phyloP scores from a whole-genome alignment of 2,113 vertebrate genomes.

The Hiodon alosoides region DNA sequence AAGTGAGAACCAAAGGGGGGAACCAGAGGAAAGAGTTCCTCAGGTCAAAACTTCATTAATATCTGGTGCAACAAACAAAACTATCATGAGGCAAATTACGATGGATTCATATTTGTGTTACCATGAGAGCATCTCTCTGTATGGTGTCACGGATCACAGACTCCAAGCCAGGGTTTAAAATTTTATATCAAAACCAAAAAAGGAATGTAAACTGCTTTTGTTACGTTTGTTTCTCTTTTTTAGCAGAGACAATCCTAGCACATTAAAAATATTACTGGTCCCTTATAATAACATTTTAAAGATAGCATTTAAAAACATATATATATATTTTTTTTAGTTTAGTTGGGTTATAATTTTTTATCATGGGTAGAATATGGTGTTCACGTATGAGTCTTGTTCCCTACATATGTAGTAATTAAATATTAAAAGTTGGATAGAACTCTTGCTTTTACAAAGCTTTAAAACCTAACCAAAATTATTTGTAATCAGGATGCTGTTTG shows the following conservation, averaged over 20 bases:
- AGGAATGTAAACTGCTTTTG: no score
- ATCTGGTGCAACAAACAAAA: not conserved
- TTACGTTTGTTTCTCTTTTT: no score
- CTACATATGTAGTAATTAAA: not conserved
- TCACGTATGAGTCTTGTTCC: not conserved
- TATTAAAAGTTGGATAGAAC: no score
- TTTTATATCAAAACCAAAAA: no score
- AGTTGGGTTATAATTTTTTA: constrained; percentile 18
- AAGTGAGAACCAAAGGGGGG: not conserved
- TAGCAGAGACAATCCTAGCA: no score
- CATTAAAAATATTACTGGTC: no score
- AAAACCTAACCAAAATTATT: not conserved
- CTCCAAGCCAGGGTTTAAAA: no score
- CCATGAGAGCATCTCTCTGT: not conserved
- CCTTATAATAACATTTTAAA: not conserved
- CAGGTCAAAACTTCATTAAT: constrained; percentile 12
- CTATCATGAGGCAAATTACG: not conserved
- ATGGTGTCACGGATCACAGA: not conserved
- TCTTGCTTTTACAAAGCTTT: not conserved
- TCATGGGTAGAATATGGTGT: constrained; percentile 18
- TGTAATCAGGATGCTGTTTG: not conserved
- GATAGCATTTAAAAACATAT: not conserved
- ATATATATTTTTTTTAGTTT: not conserved
- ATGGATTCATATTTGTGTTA: not conserved
- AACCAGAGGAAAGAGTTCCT: not conserved